These are phyloP conservation scores for Bovichtus diacanthus DNA, from an alignment of 2,797 vertebrate genomes.

Conservation along the genomic window DNA sequence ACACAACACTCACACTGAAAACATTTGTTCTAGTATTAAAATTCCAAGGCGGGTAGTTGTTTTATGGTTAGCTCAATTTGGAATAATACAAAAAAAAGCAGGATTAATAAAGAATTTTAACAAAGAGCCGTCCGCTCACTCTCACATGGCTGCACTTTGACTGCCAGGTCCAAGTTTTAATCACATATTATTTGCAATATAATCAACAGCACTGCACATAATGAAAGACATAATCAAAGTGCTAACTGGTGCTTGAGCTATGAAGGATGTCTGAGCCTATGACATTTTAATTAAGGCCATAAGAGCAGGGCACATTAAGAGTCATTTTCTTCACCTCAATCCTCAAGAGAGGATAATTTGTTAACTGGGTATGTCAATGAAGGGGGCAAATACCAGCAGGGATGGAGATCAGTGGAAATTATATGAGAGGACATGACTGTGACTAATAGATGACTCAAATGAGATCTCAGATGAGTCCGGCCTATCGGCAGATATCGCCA, in stretches of 20 bases:
- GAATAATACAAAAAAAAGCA: conserved; percentile 15
- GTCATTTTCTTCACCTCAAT: conserved; percentile 69
- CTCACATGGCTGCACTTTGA: conserved; percentile 19
- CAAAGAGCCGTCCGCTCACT: conserved; percentile 3
- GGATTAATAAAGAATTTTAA: conserved; percentile 11
- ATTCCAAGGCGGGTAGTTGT: conserved; percentile 57
- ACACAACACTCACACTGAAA: conserved; percentile 60
- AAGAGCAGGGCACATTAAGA: conserved; percentile 63
- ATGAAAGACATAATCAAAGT: conserved; percentile 57
- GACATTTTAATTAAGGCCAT: conserved; percentile 77
- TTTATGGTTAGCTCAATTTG: conserved; percentile 56
- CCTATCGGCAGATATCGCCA: conserved; percentile 25
- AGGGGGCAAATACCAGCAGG: conserved; percentile 48
- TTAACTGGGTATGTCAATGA: conserved; percentile 58
- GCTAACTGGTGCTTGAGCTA: conserved; percentile 57
- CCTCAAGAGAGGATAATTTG: conserved; percentile 64
- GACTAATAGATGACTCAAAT: conserved; percentile 50
- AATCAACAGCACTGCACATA: conserved; percentile 48
- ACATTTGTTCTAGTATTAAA: conserved; percentile 73
- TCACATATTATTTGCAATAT: conserved; percentile 53
- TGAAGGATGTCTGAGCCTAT: conserved; percentile 62
- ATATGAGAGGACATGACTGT: conserved; percentile 33
- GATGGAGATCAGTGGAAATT: conserved; percentile 40
- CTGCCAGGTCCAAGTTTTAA: conserved; percentile 34
- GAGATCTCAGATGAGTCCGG: conserved; percentile 29